A percentile compares a stretch with the other conserved stretches of the same genome.
phyloP scores from a whole-genome alignment of 2,888 invertebrate genomes.

The Cepaea hortensis region DNA sequence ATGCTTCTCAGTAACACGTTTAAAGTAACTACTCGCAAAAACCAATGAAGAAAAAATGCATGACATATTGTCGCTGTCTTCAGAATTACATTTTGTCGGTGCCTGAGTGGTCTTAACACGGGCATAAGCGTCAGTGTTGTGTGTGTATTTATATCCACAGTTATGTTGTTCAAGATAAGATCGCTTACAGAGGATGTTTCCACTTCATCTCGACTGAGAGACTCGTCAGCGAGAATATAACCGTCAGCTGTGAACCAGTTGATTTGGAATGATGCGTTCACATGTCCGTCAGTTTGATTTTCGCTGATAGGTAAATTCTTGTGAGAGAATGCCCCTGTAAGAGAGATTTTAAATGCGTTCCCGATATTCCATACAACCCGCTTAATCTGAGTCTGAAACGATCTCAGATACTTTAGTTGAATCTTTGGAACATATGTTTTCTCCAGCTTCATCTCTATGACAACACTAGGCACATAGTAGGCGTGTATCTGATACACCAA shows the following conservation, averaged over 20 bases:
- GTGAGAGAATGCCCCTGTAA: too few species aligned
- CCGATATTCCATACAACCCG: not conserved
- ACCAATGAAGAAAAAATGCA: not conserved
- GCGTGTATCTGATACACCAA: not conserved
- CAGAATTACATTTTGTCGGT: not conserved
- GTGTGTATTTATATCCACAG: not conserved
- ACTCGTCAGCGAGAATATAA: too few species aligned
- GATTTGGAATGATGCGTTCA: too few species aligned
- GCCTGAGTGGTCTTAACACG: not conserved
- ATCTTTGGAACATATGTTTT: too few species aligned
- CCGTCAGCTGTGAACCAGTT: too few species aligned
- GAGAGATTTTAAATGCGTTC: too few species aligned
- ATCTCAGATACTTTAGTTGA: not conserved
- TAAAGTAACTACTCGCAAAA: not conserved
- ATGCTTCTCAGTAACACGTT: too few species aligned
- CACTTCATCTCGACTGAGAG: not conserved
- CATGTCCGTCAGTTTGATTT: not conserved
- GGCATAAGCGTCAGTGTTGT: not conserved
- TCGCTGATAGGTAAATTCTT: not conserved
- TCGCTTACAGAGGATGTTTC: not conserved
- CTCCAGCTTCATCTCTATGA: not conserved
- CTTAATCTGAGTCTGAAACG: not conserved
- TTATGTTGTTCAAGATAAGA: not conserved
- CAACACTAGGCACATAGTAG: not conserved
- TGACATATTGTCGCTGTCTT: not conserved